A percentile compares a stretch with the other conserved stretches of the same genome.
phyloP scores from a whole-genome alignment of 2,113 vertebrate genomes.

The Gulo gulo region DNA sequence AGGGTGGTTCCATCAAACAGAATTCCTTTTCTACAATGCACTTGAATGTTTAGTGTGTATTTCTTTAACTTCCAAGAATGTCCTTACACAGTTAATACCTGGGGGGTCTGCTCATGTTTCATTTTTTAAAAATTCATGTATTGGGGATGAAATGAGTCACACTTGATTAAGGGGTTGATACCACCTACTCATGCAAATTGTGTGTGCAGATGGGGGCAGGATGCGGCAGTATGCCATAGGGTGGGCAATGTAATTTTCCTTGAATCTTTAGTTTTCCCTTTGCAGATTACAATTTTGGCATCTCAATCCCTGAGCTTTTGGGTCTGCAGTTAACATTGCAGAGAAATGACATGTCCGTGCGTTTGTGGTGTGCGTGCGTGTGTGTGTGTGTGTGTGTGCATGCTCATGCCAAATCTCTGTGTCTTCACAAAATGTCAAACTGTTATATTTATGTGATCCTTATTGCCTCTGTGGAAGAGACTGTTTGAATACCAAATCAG shows the following conservation, averaged over 20 bases:
- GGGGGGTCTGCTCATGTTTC: neutral
- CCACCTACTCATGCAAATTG: slow-evolving; percentile 55
- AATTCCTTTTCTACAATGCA: neutral
- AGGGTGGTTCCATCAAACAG: neutral
- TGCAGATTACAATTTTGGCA: neutral
- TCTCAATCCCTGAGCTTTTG: neutral
- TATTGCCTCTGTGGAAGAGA: neutral
- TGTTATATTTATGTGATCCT: neutral
- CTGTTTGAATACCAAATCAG: slow-evolving; percentile 14
- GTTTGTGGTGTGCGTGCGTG: neutral
- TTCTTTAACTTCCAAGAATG: slow-evolving; percentile 38
- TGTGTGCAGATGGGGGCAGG: neutral
- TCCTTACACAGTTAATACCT: neutral
- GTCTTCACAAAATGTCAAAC: neutral
- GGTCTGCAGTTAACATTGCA: neutral
- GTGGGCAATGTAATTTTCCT: neutral
- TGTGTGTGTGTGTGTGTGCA: neutral
- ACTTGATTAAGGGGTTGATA: slow-evolving; percentile 45
- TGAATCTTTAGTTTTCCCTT: neutral
- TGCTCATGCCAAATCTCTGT: neutral
- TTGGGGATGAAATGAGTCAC: slow-evolving; percentile 66
- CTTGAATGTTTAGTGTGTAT: neutral
- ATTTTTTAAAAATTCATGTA: slow-evolving; percentile 60
- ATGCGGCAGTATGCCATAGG: neutral
- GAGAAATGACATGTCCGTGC: neutral